Base-by-base conservation (phyloP, 2,888 invertebrate species). In the Cenopis cana region DNA sequence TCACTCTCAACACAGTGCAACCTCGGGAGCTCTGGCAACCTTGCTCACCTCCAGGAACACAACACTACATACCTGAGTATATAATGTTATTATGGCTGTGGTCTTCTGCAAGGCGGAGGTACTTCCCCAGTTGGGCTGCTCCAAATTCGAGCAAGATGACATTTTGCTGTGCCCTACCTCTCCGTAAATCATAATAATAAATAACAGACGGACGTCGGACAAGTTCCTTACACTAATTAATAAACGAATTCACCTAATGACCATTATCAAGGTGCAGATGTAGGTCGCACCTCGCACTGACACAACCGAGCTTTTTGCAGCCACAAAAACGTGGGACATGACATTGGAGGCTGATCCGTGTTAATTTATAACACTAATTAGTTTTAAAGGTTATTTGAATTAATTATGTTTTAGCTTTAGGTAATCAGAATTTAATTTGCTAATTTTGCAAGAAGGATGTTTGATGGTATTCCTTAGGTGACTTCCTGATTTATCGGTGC, bases 211-310 rank as follows among this genome's bases (percentile, higher is more conserved):
- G n/a, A n/a, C n/a, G n/a, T n/a, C 11, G 29, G n/a, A 17, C 12
- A 41, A 65, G 17, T 24, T 41, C 12, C 24, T 41, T n/a, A 24
- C 41, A 41, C 14, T 54, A 41, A 65, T 65, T 65, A 55, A 55
- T 46, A 14, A 46, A n/a, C 24, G 33, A 46, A 62, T 61, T 61
- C 61, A 55, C 55, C 24, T 55, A 70, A 66, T 60, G 54, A 46
- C 60, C 36, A 67, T 72, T 76, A 73, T 75, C 78, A 84, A 83
- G 85, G 85, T 77, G 72, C 75, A 38, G 79, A 65, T 83, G 79
- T 85, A 82, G 85, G 85, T 82, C 85, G 82, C 77, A 78, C 78
- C 78, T 82, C 85, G 82, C 77, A 78, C 78, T 78, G 78, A 77
- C 77, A 80, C 65, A 73, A 69, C 78, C 76, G 76, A 79, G 76